Percentiles rank a stretch among this genome's conserved stretches.
Evolutionary conservation across 2,888 invertebrate species (phyloP).

Genomic region (Ennomos quercinarius): DNA sequence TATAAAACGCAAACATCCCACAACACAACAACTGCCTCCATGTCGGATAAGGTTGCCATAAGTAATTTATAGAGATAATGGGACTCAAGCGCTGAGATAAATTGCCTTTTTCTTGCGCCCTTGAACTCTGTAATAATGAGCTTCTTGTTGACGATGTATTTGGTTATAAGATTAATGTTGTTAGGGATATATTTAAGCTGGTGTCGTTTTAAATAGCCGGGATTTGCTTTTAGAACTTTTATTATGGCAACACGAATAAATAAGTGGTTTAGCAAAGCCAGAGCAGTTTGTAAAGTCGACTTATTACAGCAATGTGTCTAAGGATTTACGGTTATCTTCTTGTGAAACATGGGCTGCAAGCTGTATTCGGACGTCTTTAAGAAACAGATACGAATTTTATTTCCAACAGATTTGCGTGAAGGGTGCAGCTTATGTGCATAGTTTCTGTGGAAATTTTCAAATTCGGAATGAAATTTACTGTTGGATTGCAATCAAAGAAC

Average conservation of each 20-base stretch:
- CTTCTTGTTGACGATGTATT: constrained; percentile 50
- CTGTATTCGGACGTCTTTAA: constrained; percentile 1
- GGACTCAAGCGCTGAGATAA: constrained; percentile 59
- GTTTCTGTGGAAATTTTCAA: too few species aligned
- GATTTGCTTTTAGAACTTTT: constrained; percentile 24
- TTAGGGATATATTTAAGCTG: constrained; percentile 22
- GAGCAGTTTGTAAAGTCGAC: background rate
- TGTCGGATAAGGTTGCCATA: constrained; percentile 39
- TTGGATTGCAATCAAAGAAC: too few species aligned
- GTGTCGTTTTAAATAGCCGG: constrained; percentile 23
- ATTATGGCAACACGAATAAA: constrained; percentile 14
- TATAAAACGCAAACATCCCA: constrained; percentile 13
- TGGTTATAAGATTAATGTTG: constrained; percentile 27
- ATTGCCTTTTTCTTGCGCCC: constrained; percentile 58
- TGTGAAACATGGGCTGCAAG: background rate
- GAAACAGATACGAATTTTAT: background rate
- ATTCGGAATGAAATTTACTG: too few species aligned
- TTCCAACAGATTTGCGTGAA: too few species aligned
- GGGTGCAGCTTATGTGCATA: too few species aligned
- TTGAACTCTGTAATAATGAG: constrained; percentile 60
- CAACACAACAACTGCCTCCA: constrained; percentile 32
- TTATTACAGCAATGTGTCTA: constrained; percentile 1
- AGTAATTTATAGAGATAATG: constrained; percentile 71
- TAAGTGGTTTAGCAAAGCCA: constrained; percentile 13
- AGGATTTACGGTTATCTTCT: constrained; percentile 7